Conservation (phyloP, 2,797 vertebrate genomes). For the Oryzias sinensis region DNA sequence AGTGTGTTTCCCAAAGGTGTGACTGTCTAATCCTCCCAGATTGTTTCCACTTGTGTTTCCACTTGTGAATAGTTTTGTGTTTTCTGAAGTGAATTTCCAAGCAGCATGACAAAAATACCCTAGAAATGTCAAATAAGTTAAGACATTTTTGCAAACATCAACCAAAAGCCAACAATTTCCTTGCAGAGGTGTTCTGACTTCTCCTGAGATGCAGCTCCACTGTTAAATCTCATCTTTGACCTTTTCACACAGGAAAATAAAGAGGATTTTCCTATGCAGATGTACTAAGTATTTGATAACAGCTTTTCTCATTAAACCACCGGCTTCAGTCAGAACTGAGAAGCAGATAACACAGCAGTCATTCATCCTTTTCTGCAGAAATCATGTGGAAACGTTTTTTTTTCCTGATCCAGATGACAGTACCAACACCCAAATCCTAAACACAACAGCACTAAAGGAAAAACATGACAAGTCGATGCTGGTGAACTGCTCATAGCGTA, state of each 20-base stretch:
- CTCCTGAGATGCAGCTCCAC: not conserved
- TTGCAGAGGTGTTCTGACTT: not conserved
- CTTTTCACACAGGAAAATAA: constrained; percentile 20
- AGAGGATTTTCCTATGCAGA: constrained; percentile 33
- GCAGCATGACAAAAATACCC: not conserved
- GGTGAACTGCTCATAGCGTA: constrained; percentile 1
- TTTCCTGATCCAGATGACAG: not conserved
- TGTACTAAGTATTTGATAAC: constrained; percentile 33
- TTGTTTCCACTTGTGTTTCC: too few relatives aligned
- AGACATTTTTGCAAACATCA: not conserved
- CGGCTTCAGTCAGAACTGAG: constrained; percentile 17
- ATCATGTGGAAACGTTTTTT: not conserved
- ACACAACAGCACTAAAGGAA: constrained; percentile 17
- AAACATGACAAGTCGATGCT: constrained; percentile 12
- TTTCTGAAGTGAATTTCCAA: not conserved
- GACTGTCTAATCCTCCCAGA: too few relatives aligned
- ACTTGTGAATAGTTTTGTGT: too few relatives aligned
- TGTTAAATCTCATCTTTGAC: constrained; percentile 23
- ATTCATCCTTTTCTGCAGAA: not conserved
- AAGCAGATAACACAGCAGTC: constrained; percentile 1
- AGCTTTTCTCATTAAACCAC: constrained; percentile 34
- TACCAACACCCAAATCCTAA: not conserved
- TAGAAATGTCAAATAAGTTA: not conserved
- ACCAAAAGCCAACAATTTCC: not conserved
- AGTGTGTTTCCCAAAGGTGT: too few relatives aligned